Conservation (phyloP, 2,113 vertebrate species). For the Brachyhypopomus gauderio region DNA sequence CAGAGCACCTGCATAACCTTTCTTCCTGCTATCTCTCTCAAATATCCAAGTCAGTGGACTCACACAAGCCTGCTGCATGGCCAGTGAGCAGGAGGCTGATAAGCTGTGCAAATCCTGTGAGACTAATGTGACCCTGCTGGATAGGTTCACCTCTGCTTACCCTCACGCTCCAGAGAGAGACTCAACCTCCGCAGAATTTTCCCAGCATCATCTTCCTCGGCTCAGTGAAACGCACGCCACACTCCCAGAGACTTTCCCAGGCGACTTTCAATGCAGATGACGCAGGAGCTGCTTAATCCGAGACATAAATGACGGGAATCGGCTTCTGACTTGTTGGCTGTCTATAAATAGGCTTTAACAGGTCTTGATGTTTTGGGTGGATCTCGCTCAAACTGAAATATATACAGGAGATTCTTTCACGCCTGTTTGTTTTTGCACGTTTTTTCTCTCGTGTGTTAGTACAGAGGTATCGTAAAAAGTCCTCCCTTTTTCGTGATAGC, state of each 20-base stretch:
- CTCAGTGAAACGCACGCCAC: background rate
- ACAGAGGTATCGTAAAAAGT: background rate
- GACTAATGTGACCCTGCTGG: background rate
- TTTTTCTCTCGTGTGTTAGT: too few relatives aligned
- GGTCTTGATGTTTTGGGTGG: background rate
- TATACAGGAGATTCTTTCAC: background rate
- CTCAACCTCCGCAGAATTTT: background rate
- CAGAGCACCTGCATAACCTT: background rate
- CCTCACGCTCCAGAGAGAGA: background rate
- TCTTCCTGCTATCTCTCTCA: background rate
- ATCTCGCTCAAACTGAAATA: background rate
- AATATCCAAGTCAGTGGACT: background rate
- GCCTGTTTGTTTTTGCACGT: background rate
- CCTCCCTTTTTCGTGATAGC: background rate
- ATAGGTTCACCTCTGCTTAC: slow-evolving; percentile 19
- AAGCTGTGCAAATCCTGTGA: slow-evolving; percentile 19
- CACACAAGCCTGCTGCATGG: background rate
- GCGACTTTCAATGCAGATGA: background rate
- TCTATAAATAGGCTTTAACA: background rate
- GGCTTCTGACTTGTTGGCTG: background rate
- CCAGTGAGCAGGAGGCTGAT: background rate
- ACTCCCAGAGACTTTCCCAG: background rate
- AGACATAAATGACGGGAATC: background rate
- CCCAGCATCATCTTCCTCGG: background rate
- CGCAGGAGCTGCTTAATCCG: background rate